phyloP scores from a whole-genome alignment of 2,888 invertebrate species.

The Ichneumoninae sp. region DNA sequence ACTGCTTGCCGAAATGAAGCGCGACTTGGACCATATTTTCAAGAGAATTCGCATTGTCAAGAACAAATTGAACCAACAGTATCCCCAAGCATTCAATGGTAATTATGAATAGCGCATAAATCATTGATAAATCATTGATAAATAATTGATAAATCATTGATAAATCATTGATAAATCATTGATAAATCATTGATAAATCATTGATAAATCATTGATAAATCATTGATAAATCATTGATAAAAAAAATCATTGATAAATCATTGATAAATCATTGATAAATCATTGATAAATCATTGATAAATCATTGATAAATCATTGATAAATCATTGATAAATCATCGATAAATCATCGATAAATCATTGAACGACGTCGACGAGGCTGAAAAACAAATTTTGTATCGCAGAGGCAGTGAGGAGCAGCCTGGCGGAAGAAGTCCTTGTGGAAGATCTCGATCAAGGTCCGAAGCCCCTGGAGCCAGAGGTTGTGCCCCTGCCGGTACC shows the following conservation, averaged over 20 bases:
- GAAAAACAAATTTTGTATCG: conserved; percentile 19
- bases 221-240: too few relatives aligned
- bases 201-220: too few relatives aligned
- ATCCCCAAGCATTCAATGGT: conserved; percentile 83
- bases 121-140: not conserved
- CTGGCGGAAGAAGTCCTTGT: conserved; percentile 83
- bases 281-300: too few relatives aligned
- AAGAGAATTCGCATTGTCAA: conserved; percentile 95
- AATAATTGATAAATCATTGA: too few relatives aligned
- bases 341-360: not conserved
- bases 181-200: too few relatives aligned
- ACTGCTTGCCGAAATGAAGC: conserved; percentile 95
- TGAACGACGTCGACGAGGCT: not conserved
- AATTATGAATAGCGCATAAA: conserved; percentile 40
- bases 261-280: too few relatives aligned
- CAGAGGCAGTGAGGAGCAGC: conserved; percentile 83
- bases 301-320: too few relatives aligned
- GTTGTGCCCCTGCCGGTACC: conserved; percentile 75
- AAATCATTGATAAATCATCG: too few relatives aligned
- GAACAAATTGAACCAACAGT: conserved; percentile 89
- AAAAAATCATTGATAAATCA: too few relatives aligned
- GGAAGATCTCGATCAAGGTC: conserved; percentile 79
- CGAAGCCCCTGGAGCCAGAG: conserved; percentile 80
- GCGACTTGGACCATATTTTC: conserved; percentile 97
- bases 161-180: too few relatives aligned